These are phyloP conservation scores for Lates japonicus DNA, from an alignment of 2,797 vertebrate species.

Conservation along the genomic window DNA sequence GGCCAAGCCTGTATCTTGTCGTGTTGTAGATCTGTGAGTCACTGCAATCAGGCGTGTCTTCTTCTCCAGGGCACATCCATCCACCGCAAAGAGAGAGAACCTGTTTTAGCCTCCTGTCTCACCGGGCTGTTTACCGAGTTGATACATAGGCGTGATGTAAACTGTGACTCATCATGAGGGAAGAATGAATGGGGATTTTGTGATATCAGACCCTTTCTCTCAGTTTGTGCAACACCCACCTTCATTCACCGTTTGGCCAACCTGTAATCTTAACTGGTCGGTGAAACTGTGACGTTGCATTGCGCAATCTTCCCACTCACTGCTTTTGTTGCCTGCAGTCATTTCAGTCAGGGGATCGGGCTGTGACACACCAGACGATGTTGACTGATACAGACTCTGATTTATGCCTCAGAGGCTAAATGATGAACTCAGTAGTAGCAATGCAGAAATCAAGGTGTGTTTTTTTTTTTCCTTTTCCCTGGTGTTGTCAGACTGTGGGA, in stretches of 20 bases:
- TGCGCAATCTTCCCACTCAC: conserved; percentile 47
- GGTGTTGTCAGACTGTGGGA: conserved; percentile 33
- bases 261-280: conserved; percentile 17
- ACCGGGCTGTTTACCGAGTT: conserved; percentile 46
- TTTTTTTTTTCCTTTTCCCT: conserved; percentile 8
- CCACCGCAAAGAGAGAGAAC: conserved; percentile 72
- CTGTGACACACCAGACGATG: conserved; percentile 44
- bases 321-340: conserved; percentile 30
- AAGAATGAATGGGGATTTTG: conserved; percentile 37
- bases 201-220: conserved; percentile 36
- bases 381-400: conserved; percentile 36
- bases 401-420: conserved; percentile 22
- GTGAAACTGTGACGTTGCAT: conserved; percentile 21
- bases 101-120: conserved; percentile 63
- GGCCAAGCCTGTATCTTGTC: conserved; percentile 12
- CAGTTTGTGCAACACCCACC: conserved; percentile 10
- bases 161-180: conserved; percentile 63
- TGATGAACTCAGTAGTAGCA: conserved; percentile 8
- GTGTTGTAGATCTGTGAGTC: conserved; percentile 60
- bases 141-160: conserved; percentile 23
- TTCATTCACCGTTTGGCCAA: conserved; percentile 31
- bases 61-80: conserved; percentile 66
- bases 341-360: conserved; percentile 27
- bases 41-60: conserved; percentile 69
- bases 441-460: conserved; percentile 18